Base-by-base conservation (phyloP, 2,113 vertebrate species). In the Rhea americana region DNA sequence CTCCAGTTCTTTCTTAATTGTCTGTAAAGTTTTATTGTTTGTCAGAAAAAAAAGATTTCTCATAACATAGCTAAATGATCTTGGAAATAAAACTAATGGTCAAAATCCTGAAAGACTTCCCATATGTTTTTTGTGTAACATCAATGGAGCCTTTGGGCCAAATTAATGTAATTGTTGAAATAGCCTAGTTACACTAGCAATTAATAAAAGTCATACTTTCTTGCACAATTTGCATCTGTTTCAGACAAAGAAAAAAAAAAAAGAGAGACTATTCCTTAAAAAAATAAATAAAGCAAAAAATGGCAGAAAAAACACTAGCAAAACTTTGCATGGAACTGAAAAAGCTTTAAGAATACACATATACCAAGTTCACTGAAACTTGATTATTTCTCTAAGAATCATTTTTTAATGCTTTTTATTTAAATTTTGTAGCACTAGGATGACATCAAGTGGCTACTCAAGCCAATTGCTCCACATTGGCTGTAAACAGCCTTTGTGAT, bases 391-490 rank as follows among this genome's bases (percentile, higher is more conserved):
- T 55, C 45, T 78, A 75, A 45, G 25, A 77, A 50, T 66, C 72
- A 11, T 10, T 1, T 89, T 50, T 5, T 43, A 91, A 75, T 59
- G 9, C 1, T 17, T 87, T 89, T 93, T 53, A 78, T 67, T 50
- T 48, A 70, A 86, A 59, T 92, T 95, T 78, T 78, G 21, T 82
- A 87, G 94, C 87, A 85, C 68, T 75, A 95, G 78, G 72, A 93
- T 93, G 95, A 96, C 95, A 96, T 95, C 94, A 96, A 96, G 93
- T 95, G 91, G 92, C 65, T 90, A 58, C 22, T 91, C 30, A 56
- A 87, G 81, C 62, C 68, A 93, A 93, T 91, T 95, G 87, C 95
- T 87, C 53, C 39, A 58, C 37, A 30, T 8, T 74, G 78, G n/a
- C n/a, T 85, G 22, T 47, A 62, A 90, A 59, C 7, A 70, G 11